phyloP scores from a whole-genome alignment of 2,797 vertebrate species.

The Xenentodon cancila region DNA sequence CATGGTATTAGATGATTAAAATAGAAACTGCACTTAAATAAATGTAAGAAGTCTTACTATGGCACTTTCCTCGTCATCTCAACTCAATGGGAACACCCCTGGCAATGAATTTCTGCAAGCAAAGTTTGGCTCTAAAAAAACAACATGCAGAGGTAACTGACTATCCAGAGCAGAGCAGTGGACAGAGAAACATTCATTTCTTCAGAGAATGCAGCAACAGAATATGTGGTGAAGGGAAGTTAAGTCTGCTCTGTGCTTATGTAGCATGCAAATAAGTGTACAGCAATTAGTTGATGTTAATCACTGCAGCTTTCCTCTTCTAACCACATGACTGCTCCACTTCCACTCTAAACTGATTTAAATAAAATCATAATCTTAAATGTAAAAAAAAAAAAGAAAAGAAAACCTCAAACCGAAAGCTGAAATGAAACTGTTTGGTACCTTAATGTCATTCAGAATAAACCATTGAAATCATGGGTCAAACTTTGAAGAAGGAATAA shows the following conservation, averaged over 20 bases:
- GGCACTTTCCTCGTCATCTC: conserved; percentile 61
- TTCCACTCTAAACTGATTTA: too few species aligned
- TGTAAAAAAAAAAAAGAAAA: too few species aligned
- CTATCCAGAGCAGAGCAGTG: conserved; percentile 10
- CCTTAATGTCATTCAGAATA: too few species aligned
- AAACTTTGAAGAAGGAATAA: conserved; percentile 16
- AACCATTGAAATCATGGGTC: background rate
- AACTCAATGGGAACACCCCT: conserved; percentile 53
- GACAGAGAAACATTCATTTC: conserved; percentile 2
- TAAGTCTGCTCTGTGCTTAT: conserved; percentile 6
- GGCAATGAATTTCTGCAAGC: conserved; percentile 47
- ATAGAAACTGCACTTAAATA: background rate
- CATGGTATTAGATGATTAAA: background rate
- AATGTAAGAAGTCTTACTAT: conserved; percentile 24
- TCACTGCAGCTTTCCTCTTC: too few species aligned
- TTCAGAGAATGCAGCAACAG: too few species aligned
- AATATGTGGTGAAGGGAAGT: background rate
- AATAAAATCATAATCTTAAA: too few species aligned
- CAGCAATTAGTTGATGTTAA: too few species aligned
- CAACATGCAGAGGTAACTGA: conserved; percentile 20
- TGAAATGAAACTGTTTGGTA: too few species aligned
- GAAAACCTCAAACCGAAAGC: too few species aligned
- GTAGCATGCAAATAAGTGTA: too few species aligned
- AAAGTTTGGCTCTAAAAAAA: conserved; percentile 19
- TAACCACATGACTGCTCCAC: too few species aligned